These are phyloP conservation scores for Rostratula benghalensis DNA, from an alignment of 2,113 vertebrate genomes.

Conservation along the genomic window DNA sequence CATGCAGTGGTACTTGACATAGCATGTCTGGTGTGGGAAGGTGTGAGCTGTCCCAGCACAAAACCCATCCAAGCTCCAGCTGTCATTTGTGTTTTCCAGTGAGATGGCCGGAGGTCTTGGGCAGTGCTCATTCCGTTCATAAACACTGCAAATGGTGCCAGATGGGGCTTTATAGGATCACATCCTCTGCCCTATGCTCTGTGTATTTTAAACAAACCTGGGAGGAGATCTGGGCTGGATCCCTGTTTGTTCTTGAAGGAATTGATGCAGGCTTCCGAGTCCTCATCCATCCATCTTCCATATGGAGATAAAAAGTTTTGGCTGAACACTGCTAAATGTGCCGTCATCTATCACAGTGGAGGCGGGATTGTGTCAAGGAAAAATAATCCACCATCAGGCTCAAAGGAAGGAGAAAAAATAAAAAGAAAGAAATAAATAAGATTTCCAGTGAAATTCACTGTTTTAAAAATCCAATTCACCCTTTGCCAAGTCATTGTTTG, in stretches of 20 bases:
- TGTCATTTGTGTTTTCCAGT: not conserved
- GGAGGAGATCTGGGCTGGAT: constrained; percentile 16
- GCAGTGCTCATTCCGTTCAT: not conserved
- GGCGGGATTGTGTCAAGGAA: constrained; percentile 63
- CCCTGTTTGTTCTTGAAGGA: constrained; percentile 49
- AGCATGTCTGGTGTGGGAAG: not conserved
- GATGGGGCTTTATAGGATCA: constrained; percentile 20
- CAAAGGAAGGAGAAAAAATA: not conserved
- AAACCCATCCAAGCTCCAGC: not conserved
- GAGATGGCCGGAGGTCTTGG: not conserved
- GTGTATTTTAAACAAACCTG: constrained; percentile 41
- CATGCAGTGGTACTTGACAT: not conserved
- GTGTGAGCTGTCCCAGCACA: not conserved
- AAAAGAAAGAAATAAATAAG: not conserved
- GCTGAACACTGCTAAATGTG: constrained; percentile 58
- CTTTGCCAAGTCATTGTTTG: constrained; percentile 53
- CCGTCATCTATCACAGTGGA: constrained; percentile 58
- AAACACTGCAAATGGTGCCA: not conserved
- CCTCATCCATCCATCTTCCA: constrained; percentile 65
- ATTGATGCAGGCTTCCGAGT: constrained; percentile 24
- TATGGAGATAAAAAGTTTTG: constrained; percentile 67
- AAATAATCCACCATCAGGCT: constrained; percentile 62
- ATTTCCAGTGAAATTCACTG: constrained; percentile 19
- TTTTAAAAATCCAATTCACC: constrained; percentile 28
- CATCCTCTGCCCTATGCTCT: constrained; percentile 10